Evolutionary conservation across 2,888 invertebrate species (phyloP), one percentile per base, ranked within the genome.

Genomic region (Anthoptus insignis): DNA sequence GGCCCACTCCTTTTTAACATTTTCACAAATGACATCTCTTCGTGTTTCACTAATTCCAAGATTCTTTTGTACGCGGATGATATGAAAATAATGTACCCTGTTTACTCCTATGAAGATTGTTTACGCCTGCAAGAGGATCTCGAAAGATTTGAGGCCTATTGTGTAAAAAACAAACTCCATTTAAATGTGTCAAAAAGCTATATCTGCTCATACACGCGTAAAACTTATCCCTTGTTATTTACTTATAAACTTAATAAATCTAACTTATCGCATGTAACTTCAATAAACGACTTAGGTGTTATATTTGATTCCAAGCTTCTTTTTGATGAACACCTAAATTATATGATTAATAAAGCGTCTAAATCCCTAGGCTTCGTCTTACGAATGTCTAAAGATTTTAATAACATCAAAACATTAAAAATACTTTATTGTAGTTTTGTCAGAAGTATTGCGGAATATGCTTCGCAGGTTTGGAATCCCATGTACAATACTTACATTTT

Each of bases 41-140:
- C 32, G 2, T 66, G 60, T 47, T 66, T 71, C 13, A 27, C 14
- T 3, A 14, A 61, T 3, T 66, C 63, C n/a, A 49, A 49, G 22
- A 45, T 65, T 0, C 7, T 67, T 7, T 42, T 66, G 7, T 69
- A 63, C 21, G 69, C 69, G 11, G 67, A 66, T 53, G 66, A 69
- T 16, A 63, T 64, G 11, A 72, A 72, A 59, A 66, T 65, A 7
- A 59, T 71, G 49, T 54, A 14, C 14, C 9, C 32, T 1, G 5
- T 66, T 7, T 29, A 34, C 11, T 34, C 29, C 8, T 1, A 6
- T 4, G 16, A 24, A 0, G 59, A 59, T 57, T 34, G 56, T 8
- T 2, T 16, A 2, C 16, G 27, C 2, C 37, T 68, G 0, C 68
- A 68, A 16, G 24, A 34, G 6, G 64, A 64, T n/a, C 37, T 60